A percentile compares a stretch with the other conserved stretches of the same genome.
Evolutionary conservation across 2,113 vertebrate species (phyloP).

Genomic region (Brienomyrus brachyistius): DNA sequence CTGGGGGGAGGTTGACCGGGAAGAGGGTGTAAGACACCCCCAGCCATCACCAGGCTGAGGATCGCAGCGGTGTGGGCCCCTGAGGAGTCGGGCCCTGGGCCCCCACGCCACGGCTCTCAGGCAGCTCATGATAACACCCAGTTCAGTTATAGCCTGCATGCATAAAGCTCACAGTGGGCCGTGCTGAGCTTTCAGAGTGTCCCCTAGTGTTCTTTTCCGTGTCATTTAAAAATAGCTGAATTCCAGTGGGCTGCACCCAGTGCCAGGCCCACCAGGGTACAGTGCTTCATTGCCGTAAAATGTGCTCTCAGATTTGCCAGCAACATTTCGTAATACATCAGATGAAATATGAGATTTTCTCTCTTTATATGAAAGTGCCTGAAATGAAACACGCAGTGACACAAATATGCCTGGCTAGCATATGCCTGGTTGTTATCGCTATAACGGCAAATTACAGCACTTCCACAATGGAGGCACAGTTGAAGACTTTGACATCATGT

Average conservation of each 20-base stretch:
- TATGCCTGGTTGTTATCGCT: too few relatives aligned
- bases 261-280: not conserved
- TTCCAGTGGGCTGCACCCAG: not conserved
- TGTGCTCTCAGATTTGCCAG: not conserved
- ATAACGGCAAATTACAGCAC: too few relatives aligned
- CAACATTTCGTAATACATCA: not conserved
- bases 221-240: not conserved
- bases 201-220: not conserved
- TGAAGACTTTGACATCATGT: constrained; percentile 25
- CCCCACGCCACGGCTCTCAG: not conserved
- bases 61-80: not conserved
- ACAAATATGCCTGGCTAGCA: not conserved
- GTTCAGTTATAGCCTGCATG: not conserved
- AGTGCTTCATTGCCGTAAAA: not conserved
- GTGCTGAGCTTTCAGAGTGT: not conserved
- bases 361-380: constrained; percentile 6
- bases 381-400: not conserved
- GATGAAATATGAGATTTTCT: not conserved
- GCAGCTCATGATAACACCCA: not conserved
- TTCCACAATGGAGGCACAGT: constrained; percentile 1
- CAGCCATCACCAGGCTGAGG: not conserved
- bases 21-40: not conserved
- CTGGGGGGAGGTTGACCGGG: not conserved
- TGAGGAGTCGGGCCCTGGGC: not conserved
- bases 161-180: not conserved